Base-by-base conservation (phyloP, 2,797 vertebrate genomes). In the Catostomus latipinnis region DNA sequence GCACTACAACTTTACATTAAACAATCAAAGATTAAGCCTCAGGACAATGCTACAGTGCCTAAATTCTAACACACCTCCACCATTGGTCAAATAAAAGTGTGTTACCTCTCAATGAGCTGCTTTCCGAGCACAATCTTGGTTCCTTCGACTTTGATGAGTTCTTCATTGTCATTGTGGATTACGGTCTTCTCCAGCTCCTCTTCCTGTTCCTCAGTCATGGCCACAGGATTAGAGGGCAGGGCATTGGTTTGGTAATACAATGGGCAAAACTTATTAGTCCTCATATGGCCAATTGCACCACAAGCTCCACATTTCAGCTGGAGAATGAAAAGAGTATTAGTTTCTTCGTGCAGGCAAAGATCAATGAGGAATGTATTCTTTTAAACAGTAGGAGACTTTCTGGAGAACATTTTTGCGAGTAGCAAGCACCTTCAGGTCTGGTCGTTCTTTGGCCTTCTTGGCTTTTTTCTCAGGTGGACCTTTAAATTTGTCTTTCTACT, bases 151-250 rank as follows among this genome's bases (percentile, higher is more conserved):
- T 99, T 99, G 88, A 99, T 99, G 69, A 99, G 95, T 78, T 99
- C 98, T 88, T 99, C 98, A 0, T 99, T 99, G 82, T 99, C 98
- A 16, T 99, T 99, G 89, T 96, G 97, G 87, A 99, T 99, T 13
- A 99, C 97, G 0, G 96, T 99, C 90, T 99, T 99, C 87, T 99
- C 98, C 81, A 99, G 93, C 91, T 99, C 97, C 81, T 99, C 98
- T 84, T 99, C 98, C 88, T 99, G 98, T 86, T 99, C 98, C 85
- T 99, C 98, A 14, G 98, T 99, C 98, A 99, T 99, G 81, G 98
- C 98, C n/a, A 99, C 98, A 0, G 98, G 98, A 88, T 99, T 99
- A 16, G 96, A 98, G 61, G 98, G 98, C 0, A 97, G 98, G 0
- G 98, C 98, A 65, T 98, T 99, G 79, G 97, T 99, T 92, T 99